Evolutionary conservation across 2,888 invertebrate genomes (phyloP).

Genomic region (Hofmannophila pseudospretella): DNA sequence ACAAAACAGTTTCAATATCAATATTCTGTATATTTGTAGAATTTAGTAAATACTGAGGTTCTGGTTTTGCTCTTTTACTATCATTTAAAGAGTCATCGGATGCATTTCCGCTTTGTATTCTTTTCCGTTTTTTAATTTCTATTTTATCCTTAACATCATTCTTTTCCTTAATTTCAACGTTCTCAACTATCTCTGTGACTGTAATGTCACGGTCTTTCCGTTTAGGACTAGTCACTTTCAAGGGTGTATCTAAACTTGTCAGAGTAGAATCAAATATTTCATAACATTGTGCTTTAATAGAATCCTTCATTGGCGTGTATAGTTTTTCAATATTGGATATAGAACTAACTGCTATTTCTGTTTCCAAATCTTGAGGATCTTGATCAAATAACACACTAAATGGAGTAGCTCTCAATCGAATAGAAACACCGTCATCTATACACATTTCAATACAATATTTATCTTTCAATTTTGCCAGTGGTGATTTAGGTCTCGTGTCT

Average conservation of each 20-base stretch:
- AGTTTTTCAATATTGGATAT: constrained; percentile 50
- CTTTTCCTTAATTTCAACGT: constrained; percentile 23
- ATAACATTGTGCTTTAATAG: constrained; percentile 44
- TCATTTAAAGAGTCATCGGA: constrained; percentile 43
- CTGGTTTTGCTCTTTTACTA: constrained; percentile 49
- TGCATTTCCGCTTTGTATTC: constrained; percentile 34
- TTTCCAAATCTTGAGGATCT: constrained; percentile 41
- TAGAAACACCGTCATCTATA: constrained; percentile 52
- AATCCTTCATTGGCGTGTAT: constrained; percentile 61
- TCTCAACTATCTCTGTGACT: constrained; percentile 46
- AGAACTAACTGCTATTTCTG: constrained; percentile 54
- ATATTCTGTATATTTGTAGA: constrained; percentile 62
- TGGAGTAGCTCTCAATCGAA: constrained; percentile 52
- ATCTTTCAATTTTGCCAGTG: constrained; percentile 49
- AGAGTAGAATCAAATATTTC: constrained; percentile 69
- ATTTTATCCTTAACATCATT: constrained; percentile 26
- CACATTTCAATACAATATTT: constrained; percentile 64
- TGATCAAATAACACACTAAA: constrained; percentile 40
- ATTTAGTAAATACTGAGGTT: constrained; percentile 49
- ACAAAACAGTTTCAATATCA: constrained; percentile 68
- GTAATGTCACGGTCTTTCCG: constrained; percentile 28
- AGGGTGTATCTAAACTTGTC: constrained; percentile 65
- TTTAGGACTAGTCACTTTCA: constrained; percentile 44
- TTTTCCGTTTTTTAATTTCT: constrained; percentile 47
- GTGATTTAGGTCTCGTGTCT: constrained; percentile 15